phyloP scores from a whole-genome alignment of 2,113 vertebrate species.

The Theristicus caerulescens region DNA sequence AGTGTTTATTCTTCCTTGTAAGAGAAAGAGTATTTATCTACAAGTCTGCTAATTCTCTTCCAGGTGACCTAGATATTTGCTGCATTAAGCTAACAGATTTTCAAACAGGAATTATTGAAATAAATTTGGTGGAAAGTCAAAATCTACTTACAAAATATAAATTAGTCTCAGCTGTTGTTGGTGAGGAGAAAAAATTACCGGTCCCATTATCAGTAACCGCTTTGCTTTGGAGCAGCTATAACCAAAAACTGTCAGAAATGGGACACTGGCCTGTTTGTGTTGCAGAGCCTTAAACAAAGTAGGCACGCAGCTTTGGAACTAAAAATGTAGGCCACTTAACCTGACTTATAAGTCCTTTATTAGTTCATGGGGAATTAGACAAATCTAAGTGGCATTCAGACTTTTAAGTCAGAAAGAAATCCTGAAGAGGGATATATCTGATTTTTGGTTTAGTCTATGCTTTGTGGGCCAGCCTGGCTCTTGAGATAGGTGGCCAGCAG shows the following conservation, averaged over 20 bases:
- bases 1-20: background rate
- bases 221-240: background rate
- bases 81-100: background rate
- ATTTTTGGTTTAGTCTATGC: background rate
- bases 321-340: background rate
- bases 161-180: background rate
- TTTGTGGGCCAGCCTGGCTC: background rate
- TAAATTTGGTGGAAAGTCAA: background rate
- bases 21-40: background rate
- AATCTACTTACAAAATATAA: background rate
- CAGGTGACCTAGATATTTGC: background rate
- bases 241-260: background rate
- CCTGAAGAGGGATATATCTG: background rate
- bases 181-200: background rate
- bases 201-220: background rate
- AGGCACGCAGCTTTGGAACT: background rate
- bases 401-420: background rate
- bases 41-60: background rate
- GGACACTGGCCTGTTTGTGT: background rate
- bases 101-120: background rate
- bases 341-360: background rate
- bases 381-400: background rate
- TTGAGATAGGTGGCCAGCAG: background rate
- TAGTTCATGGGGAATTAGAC: background rate
- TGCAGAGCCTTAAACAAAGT: background rate